A percentile compares a stretch with the other conserved stretches of the same genome.
Conservation (phyloP, 1,140 invertebrate genomes). For the Meloidogyne chitwoodi region DNA sequence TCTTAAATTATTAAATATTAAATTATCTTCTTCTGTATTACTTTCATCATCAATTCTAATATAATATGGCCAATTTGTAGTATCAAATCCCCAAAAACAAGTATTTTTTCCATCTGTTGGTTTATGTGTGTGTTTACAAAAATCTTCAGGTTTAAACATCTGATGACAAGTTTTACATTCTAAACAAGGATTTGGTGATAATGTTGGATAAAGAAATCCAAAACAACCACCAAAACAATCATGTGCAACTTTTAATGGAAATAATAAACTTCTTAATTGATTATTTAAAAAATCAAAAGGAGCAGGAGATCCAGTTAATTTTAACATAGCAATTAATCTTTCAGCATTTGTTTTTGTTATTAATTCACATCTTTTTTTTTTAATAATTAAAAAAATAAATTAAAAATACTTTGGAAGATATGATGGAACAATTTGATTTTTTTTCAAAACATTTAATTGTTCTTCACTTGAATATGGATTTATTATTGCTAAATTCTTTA, state of each 20-base stretch:
- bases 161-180: constrained; percentile 3
- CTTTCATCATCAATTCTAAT: constrained; percentile 9
- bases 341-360: constrained; percentile 23
- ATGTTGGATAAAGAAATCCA: constrained; percentile 1
- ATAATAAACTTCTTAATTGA: not conserved
- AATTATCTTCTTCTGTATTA: not conserved
- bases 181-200: constrained; percentile 11
- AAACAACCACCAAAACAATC: constrained; percentile 19
- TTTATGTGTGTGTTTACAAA: constrained; percentile 9
- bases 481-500: constrained; percentile 9
- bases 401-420: constrained; percentile 9
- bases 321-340: constrained; percentile 16
- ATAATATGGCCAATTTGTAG: constrained; percentile 17
- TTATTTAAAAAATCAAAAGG: not conserved
- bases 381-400: not conserved
- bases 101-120: not conserved
- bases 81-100: constrained; percentile 20
- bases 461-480: constrained; percentile 13
- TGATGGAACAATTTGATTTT: not conserved
- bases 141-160: constrained; percentile 14
- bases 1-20: not conserved
- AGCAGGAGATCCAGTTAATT: constrained; percentile 1
- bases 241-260: constrained; percentile 12
- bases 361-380: constrained; percentile 10
- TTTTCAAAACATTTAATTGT: constrained; percentile 12